These are phyloP conservation scores for Prionace glauca DNA, from an alignment of 2,797 vertebrate genomes.

Conservation along the genomic window DNA sequence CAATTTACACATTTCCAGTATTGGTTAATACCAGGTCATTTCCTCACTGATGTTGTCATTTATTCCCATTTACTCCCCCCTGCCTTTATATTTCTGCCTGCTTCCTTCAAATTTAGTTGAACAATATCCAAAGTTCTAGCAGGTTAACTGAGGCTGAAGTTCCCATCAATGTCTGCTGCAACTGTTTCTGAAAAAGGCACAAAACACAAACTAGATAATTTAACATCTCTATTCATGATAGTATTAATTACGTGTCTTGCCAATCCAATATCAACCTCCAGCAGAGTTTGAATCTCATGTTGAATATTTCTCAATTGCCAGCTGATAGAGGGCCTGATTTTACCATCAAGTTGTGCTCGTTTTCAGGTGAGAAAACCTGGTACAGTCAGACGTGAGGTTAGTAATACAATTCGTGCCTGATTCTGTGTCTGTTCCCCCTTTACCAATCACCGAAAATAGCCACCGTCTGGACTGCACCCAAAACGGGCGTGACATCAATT, in stretches of 20 bases:
- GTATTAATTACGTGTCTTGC: neutral
- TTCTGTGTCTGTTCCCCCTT: too few species aligned
- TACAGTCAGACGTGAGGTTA: too few species aligned
- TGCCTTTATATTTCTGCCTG: neutral
- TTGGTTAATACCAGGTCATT: too few species aligned
- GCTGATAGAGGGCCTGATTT: neutral
- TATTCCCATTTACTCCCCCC: neutral
- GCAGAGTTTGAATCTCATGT: neutral
- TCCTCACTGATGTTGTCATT: too few species aligned
- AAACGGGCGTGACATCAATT: too few species aligned
- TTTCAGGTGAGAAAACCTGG: too few species aligned
- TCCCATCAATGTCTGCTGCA: neutral
- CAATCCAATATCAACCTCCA: neutral
- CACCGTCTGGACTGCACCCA: too few species aligned
- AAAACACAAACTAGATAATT: neutral
- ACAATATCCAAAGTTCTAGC: neutral
- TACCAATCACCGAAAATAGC: too few species aligned
- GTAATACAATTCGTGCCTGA: too few species aligned
- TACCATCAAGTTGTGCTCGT: too few species aligned
- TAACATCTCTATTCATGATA: neutral
- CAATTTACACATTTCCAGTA: too few species aligned
- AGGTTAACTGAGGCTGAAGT: neutral
- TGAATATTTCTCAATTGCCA: neutral
- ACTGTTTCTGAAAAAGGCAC: neutral
- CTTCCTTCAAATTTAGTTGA: neutral